phyloP scores from a whole-genome alignment of 2,888 invertebrate species.

The Zygothrica quintamaculata region DNA sequence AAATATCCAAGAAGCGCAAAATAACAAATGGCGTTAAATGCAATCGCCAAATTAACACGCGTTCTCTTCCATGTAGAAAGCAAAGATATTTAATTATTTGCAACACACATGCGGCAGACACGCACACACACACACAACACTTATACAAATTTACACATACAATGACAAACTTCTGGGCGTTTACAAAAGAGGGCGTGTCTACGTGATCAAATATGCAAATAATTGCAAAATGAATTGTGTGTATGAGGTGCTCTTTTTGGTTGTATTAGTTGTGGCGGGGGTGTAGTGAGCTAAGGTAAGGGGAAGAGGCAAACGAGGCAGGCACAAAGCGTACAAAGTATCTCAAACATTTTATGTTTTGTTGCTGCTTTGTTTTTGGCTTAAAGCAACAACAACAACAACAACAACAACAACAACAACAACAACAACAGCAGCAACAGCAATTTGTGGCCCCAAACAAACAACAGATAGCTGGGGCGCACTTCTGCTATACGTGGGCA shows the following conservation, averaged over 20 bases:
- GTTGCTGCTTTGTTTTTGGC: constrained; percentile 18
- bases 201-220: constrained; percentile 74
- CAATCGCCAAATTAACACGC: constrained; percentile 34
- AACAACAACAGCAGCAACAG: background rate
- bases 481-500: constrained; percentile 3
- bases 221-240: constrained; percentile 69
- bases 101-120: constrained; percentile 11
- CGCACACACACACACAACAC: background rate
- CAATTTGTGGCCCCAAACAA: constrained; percentile 14
- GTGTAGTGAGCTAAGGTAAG: constrained; percentile 26
- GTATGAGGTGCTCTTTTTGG: background rate
- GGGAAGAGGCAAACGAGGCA: constrained; percentile 45
- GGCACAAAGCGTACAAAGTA: constrained; percentile 37
- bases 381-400: constrained; percentile 39
- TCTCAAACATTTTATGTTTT: constrained; percentile 28
- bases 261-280: constrained; percentile 26
- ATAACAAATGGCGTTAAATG: constrained; percentile 27
- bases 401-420: constrained; percentile 16
- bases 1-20: constrained; percentile 11
- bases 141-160: no score
- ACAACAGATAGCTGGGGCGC: constrained; percentile 17
- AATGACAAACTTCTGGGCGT: constrained; percentile 28
- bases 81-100: constrained; percentile 57
- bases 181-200: constrained; percentile 38
- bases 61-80: constrained; percentile 10